Conservation (phyloP, 2,888 invertebrate genomes). For the Volucella inanis region DNA sequence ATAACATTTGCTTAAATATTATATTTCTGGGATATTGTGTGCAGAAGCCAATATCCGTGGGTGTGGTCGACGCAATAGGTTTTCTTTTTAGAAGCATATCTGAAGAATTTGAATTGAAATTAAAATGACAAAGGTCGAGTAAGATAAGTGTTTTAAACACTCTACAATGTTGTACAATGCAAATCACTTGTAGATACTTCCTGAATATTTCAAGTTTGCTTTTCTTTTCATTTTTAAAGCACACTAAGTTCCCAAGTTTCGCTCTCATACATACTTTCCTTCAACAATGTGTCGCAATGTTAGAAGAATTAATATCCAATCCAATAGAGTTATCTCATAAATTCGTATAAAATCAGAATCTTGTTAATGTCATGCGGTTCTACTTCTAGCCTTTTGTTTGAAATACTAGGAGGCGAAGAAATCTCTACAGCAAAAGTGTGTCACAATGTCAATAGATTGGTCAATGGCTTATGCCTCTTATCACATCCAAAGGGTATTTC, state of each 20-base stretch:
- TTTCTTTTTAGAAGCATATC: too few relatives aligned
- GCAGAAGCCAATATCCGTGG: too few relatives aligned
- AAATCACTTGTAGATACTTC: too few relatives aligned
- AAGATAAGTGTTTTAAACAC: too few relatives aligned
- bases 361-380: slow-evolving; percentile 22
- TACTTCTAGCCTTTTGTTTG: slow-evolving; percentile 13
- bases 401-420: slow-evolving; percentile 6
- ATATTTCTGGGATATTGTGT: too few relatives aligned
- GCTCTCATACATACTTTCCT: background rate
- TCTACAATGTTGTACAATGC: too few relatives aligned
- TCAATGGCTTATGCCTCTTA: slow-evolving; percentile 18
- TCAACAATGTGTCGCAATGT: slow-evolving; percentile 1
- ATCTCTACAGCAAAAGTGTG: slow-evolving; percentile 33
- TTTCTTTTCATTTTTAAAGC: background rate
- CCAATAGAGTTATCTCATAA: slow-evolving; percentile 26
- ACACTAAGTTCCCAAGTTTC: background rate
- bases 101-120: too few relatives aligned
- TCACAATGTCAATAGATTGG: slow-evolving; percentile 30
- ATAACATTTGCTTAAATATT: too few relatives aligned
- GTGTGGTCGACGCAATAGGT: too few relatives aligned
- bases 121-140: too few relatives aligned
- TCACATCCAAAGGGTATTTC: background rate
- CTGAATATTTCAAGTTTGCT: too few relatives aligned
- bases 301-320: slow-evolving; percentile 22
- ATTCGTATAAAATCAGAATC: background rate